phyloP scores from a whole-genome alignment of 1,140 invertebrate species.

The Ceratoteleas bidentatus region DNA sequence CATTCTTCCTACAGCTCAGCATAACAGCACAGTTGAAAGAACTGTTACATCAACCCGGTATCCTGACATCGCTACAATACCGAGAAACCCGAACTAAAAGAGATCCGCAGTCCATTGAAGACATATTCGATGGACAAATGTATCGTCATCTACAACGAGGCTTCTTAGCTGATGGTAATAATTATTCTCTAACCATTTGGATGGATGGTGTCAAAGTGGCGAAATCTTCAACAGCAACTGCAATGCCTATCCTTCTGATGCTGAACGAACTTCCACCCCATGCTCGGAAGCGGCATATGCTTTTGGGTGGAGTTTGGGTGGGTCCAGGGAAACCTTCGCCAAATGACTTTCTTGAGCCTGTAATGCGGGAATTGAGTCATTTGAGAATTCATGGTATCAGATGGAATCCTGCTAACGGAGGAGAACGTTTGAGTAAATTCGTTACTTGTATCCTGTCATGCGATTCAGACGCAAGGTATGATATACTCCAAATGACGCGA shows the following conservation, averaged over 20 bases:
- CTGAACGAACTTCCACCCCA: background rate
- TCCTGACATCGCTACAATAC: background rate
- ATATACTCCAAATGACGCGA: background rate
- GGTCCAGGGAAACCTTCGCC: background rate
- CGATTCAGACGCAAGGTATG: background rate
- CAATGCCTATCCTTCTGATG: background rate
- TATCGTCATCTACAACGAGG: background rate
- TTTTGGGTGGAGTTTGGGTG: background rate
- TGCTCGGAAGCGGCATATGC: background rate
- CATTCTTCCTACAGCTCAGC: background rate
- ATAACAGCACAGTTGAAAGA: background rate
- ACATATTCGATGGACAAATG: background rate
- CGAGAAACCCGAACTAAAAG: background rate
- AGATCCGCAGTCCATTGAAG: background rate
- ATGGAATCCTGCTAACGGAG: background rate
- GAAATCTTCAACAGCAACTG: background rate
- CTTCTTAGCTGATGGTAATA: background rate
- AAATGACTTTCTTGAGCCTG: background rate
- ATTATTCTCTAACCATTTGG: background rate
- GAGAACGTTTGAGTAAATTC: background rate
- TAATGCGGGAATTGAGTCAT: background rate
- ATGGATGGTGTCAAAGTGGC: background rate
- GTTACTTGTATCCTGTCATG: background rate
- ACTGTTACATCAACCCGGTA: background rate
- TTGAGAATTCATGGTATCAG: background rate